Conservation (phyloP, 2,797 vertebrate species). For the Notoglanidium macrostoma region DNA sequence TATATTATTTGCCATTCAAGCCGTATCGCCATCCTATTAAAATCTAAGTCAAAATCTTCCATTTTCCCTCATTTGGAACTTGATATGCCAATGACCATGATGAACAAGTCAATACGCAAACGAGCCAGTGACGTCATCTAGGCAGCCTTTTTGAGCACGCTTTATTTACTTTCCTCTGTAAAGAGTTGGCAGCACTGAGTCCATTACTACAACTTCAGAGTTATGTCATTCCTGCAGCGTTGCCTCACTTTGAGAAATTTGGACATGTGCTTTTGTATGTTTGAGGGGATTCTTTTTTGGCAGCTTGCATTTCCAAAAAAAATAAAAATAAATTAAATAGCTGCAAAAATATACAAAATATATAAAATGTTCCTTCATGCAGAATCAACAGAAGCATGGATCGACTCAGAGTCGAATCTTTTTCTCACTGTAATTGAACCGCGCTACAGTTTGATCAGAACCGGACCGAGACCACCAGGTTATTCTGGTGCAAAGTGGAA, state of each 20-base stretch:
- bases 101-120: neutral
- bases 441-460: neutral
- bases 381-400: neutral
- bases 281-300: neutral
- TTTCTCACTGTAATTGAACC: neutral
- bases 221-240: neutral
- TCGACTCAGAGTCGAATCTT: neutral
- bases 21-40: neutral
- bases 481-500: neutral
- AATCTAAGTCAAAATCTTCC: neutral
- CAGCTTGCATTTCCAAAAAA: neutral
- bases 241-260: neutral
- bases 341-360: no score
- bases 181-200: neutral
- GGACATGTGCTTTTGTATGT: neutral
- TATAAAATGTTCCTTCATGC: neutral
- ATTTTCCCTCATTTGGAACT: neutral
- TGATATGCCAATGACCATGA: neutral
- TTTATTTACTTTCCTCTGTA: neutral
- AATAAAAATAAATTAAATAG: no score
- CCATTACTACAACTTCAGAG: neutral
- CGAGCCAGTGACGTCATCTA: neutral
- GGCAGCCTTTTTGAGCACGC: neutral
- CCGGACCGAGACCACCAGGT: neutral
- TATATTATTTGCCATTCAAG: neutral